Percentiles rank a stretch among this genome's conserved stretches.
phyloP scores from a whole-genome alignment of 2,797 vertebrate species.

The Artibeus jamaicensis region DNA sequence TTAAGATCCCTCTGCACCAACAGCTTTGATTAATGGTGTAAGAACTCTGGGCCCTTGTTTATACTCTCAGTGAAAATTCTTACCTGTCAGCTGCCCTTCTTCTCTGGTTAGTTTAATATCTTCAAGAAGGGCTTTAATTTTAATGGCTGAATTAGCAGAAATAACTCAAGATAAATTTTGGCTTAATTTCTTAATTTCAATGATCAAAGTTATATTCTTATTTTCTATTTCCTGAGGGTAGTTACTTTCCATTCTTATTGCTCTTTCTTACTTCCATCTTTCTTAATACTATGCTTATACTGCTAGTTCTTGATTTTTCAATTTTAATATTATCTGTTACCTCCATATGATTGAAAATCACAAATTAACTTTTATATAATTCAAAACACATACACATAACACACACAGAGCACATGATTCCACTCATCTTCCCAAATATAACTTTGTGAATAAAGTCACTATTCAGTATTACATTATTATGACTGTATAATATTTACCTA shows the following conservation, averaged over 20 bases:
- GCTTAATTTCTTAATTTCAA: constrained; percentile 31
- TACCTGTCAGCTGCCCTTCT: not conserved
- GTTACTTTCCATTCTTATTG: not conserved
- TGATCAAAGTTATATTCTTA: constrained; percentile 18
- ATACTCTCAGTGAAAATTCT: not conserved
- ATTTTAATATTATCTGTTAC: not conserved
- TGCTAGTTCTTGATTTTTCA: not conserved
- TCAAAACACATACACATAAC: not conserved
- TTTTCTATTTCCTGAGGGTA: not conserved
- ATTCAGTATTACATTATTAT: not conserved
- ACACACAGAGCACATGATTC: not conserved
- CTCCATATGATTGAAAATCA: not conserved
- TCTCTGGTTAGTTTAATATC: not conserved
- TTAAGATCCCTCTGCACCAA: not conserved
- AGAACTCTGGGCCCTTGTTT: not conserved
- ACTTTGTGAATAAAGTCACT: not conserved
- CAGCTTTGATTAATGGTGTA: not conserved
- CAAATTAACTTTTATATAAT: not conserved
- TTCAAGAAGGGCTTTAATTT: constrained; percentile 35
- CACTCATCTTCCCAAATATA: not conserved
- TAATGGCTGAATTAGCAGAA: constrained; percentile 21
- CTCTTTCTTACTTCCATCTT: not conserved
- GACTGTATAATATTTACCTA: not conserved
- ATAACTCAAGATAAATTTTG: not conserved
- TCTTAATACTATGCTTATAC: not conserved